These are phyloP conservation scores for Deroplatys truncata DNA, from an alignment of 2,888 invertebrate genomes.

Conservation along the genomic window DNA sequence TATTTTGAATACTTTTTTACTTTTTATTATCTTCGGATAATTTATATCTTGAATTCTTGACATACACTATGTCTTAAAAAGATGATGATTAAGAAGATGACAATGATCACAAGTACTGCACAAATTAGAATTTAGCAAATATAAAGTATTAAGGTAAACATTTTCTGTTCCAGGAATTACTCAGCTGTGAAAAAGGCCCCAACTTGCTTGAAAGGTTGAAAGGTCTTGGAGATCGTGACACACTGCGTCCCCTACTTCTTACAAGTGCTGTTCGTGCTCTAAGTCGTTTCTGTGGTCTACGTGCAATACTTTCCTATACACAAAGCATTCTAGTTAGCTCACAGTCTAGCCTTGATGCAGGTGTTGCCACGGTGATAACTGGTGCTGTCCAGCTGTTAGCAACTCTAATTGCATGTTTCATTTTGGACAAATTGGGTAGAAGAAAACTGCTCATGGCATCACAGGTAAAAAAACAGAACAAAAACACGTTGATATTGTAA, in stretches of 20 bases:
- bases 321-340: constrained; percentile 24
- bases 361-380: constrained; percentile 35
- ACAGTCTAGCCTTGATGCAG: constrained; percentile 25
- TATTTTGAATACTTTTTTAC: no score
- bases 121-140: not conserved
- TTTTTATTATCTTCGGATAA: no score
- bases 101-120: no score
- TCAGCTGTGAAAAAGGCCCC: constrained; percentile 26
- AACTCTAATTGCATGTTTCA: constrained; percentile 34
- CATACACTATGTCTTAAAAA: no score
- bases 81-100: no score
- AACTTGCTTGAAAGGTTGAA: constrained; percentile 15
- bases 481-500: no score
- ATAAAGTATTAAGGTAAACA: not conserved
- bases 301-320: constrained; percentile 31
- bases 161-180: constrained; percentile 21
- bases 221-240: constrained; percentile 23
- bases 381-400: constrained; percentile 38
- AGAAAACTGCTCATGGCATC: constrained; percentile 43
- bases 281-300: constrained; percentile 31
- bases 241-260: constrained; percentile 22
- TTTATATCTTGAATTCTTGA: no score
- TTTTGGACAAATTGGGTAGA: constrained; percentile 44
- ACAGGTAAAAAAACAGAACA: constrained; percentile 33
- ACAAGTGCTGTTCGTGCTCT: constrained; percentile 24